Percentiles rank a stretch among this genome's conserved stretches.
Conservation (phyloP, 2,888 invertebrate species). For the Lydus trimaculatus region DNA sequence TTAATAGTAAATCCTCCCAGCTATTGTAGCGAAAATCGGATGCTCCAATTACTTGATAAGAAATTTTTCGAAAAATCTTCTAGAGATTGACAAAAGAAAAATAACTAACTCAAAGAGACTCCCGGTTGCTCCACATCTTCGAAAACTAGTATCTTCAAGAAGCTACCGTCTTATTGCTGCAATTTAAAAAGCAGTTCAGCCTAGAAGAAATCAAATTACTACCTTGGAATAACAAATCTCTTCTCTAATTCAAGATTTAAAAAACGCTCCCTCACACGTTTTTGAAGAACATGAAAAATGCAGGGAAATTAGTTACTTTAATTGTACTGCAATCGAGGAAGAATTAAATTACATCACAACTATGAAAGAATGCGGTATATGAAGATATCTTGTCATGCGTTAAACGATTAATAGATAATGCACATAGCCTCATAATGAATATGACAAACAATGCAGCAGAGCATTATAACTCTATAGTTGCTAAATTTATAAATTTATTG, state of each 20-base stretch:
- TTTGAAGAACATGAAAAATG: constrained; percentile 6
- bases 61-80: constrained; percentile 23
- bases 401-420: not conserved
- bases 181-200: constrained; percentile 7
- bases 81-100: constrained; percentile 10
- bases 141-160: not conserved
- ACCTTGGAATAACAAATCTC: not conserved
- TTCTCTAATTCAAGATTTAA: constrained; percentile 1
- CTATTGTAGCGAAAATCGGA: constrained; percentile 26
- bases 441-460: constrained; percentile 12
- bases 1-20: constrained; percentile 14
- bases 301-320: constrained; percentile 2
- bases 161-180: not conserved
- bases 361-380: constrained; percentile 7
- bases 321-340: not conserved
- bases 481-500: no score
- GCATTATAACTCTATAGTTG: constrained; percentile 8
- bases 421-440: constrained; percentile 7
- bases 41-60: constrained; percentile 30
- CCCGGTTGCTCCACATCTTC: not conserved
- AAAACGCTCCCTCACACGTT: constrained; percentile 11
- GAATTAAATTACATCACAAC: constrained; percentile 10
- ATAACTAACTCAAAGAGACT: not conserved
- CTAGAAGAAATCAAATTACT: not conserved
- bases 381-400: not conserved